Conservation (phyloP, 2,113 vertebrate species). For the Cavia porcellus region DNA sequence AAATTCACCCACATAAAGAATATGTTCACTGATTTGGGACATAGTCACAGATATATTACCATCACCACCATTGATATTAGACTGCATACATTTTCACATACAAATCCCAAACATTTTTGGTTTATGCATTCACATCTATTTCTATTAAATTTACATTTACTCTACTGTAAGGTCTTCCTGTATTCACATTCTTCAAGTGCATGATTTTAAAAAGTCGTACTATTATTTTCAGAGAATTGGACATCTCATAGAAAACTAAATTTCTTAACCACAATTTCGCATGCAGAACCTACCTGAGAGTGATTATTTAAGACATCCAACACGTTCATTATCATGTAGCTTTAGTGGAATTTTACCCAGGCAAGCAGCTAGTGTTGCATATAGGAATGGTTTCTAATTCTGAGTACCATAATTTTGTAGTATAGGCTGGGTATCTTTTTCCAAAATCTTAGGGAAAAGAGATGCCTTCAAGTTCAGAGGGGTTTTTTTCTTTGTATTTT, state of each 20-base stretch:
- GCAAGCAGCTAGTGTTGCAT: background rate
- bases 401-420: background rate
- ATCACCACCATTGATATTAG: no score
- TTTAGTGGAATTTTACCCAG: rapidly evolving
- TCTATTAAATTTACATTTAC: background rate
- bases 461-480: background rate
- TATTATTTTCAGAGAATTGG: background rate
- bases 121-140: background rate
- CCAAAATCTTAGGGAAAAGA: background rate
- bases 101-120: background rate
- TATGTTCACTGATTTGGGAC: rapidly evolving
- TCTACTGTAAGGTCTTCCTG: background rate
- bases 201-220: background rate
- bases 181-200: no score
- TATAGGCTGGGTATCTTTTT: background rate
- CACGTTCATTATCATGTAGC: no score
- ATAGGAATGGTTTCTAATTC: background rate
- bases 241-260: background rate
- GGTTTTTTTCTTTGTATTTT: background rate
- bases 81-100: background rate
- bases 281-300: rapidly evolving
- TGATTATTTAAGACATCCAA: rapidly evolving
- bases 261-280: background rate
- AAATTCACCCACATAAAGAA: background rate
- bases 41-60: background rate